Percentiles rank a stretch among this genome's conserved stretches.
These are phyloP conservation scores for Agrilus cyanescens DNA, from an alignment of 2,888 invertebrate genomes.

Conservation along the genomic window DNA sequence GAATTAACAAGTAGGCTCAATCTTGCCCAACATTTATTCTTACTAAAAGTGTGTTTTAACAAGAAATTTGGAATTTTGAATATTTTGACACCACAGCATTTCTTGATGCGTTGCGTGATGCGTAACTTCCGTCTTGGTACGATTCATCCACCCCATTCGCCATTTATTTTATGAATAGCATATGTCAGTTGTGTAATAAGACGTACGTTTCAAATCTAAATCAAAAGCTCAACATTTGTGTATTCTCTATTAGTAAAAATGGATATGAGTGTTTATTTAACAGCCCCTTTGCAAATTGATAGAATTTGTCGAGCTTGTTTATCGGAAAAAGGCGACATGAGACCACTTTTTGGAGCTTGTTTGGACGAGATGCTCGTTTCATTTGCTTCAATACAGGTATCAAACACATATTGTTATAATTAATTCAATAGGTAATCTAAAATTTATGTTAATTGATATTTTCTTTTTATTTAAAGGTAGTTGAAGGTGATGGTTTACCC, in stretches of 20 bases:
- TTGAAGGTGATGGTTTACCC: constrained; percentile 38
- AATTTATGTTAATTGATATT: too few relatives aligned
- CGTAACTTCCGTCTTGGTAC: too few relatives aligned
- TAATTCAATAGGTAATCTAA: not conserved
- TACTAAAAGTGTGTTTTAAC: too few relatives aligned
- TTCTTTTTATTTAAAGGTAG: constrained; percentile 26
- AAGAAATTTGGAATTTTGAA: too few relatives aligned
- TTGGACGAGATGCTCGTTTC: constrained; percentile 39
- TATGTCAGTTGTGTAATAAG: constrained; percentile 10
- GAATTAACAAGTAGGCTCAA: too few relatives aligned
- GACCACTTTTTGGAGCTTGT: constrained; percentile 38
- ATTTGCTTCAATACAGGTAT: constrained; percentile 35
- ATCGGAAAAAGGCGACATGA: constrained; percentile 37
- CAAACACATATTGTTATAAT: constrained; percentile 2
- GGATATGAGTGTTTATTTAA: constrained; percentile 35
- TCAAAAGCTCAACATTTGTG: constrained; percentile 26
- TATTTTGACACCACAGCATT: too few relatives aligned
- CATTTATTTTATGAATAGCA: constrained; percentile 1
- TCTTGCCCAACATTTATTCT: too few relatives aligned
- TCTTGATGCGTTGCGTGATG: too few relatives aligned
- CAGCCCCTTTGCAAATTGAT: constrained; percentile 34
- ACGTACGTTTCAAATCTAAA: constrained; percentile 19
- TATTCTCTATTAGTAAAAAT: constrained; percentile 25
- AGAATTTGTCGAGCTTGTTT: constrained; percentile 39
- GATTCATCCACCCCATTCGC: constrained; percentile 3